Conservation (phyloP, 2,113 vertebrate species). For the Anas platyrhynchos region DNA sequence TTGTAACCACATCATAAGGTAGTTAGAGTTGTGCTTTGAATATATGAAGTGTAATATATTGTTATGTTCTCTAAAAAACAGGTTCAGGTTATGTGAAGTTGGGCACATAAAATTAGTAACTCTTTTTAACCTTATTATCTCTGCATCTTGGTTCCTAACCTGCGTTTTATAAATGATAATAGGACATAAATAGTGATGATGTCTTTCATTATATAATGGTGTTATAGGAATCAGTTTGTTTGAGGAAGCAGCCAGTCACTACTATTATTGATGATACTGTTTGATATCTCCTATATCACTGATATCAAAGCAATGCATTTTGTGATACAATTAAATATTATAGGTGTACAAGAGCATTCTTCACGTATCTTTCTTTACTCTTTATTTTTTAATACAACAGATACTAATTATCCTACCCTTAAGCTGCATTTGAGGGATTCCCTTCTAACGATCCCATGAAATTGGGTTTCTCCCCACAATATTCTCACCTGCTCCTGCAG, state of each 20-base stretch:
- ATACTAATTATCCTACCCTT: not conserved
- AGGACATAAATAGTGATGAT: not conserved
- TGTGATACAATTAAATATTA: not conserved
- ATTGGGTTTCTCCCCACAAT: fast-evolving
- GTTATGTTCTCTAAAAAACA: not conserved
- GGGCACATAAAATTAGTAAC: not conserved
- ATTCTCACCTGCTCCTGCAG: not conserved
- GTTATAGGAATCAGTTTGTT: not conserved
- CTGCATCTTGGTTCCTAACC: not conserved
- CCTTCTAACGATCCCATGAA: not conserved
- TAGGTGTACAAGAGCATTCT: not conserved
- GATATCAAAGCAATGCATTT: not conserved
- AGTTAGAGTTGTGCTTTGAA: constrained; percentile 10
- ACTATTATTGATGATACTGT: not conserved
- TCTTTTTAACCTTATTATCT: constrained; percentile 22
- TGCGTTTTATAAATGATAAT: not conserved
- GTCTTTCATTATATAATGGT: not conserved
- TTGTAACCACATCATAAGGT: not conserved
- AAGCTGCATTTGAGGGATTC: not conserved
- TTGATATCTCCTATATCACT: not conserved
- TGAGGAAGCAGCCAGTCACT: not conserved
- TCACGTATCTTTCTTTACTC: not conserved
- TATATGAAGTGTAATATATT: not conserved
- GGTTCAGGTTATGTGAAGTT: not conserved
- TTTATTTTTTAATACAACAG: not conserved